Evolutionary conservation across 2,888 invertebrate species (phyloP).

Genomic region (Uropetala carovei): DNA sequence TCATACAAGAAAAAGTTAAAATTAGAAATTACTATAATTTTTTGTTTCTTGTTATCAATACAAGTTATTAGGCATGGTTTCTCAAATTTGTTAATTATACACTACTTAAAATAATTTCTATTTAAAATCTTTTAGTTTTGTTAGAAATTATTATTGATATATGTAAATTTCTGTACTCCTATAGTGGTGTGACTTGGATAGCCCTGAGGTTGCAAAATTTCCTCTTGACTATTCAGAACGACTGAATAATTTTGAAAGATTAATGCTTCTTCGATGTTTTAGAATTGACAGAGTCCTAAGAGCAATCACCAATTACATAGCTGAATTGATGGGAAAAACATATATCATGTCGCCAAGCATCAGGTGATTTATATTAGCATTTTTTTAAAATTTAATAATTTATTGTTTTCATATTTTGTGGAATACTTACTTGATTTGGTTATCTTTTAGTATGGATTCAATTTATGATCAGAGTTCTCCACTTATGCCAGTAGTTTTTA

Average conservation of each 20-base stretch:
- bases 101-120: too few relatives aligned
- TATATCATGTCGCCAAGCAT: conserved; percentile 93
- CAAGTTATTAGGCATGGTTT: too few relatives aligned
- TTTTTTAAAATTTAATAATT: not conserved
- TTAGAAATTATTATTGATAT: not conserved
- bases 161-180: not conserved
- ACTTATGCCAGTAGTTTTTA: conserved; percentile 92
- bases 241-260: conserved; percentile 79
- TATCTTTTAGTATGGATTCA: conserved; percentile 82
- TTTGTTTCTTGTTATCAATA: not conserved
- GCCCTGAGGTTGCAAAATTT: conserved; percentile 84
- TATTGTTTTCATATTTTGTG: too few relatives aligned
- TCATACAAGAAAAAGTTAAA: not conserved
- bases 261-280: conserved; percentile 93
- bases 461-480: conserved; percentile 92
- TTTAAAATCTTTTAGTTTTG: too few relatives aligned
- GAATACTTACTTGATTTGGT: too few relatives aligned
- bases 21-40: not conserved
- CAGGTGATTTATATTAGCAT: conserved; percentile 73
- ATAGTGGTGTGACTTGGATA: conserved; percentile 91
- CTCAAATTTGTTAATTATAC: too few relatives aligned
- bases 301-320: conserved; percentile 90
- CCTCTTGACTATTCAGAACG: conserved; percentile 84
- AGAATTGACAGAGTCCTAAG: conserved; percentile 92
- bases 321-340: conserved; percentile 89